Evolutionary conservation across 2,113 vertebrate genomes (phyloP).

Genomic region (Ciconia stormi): DNA sequence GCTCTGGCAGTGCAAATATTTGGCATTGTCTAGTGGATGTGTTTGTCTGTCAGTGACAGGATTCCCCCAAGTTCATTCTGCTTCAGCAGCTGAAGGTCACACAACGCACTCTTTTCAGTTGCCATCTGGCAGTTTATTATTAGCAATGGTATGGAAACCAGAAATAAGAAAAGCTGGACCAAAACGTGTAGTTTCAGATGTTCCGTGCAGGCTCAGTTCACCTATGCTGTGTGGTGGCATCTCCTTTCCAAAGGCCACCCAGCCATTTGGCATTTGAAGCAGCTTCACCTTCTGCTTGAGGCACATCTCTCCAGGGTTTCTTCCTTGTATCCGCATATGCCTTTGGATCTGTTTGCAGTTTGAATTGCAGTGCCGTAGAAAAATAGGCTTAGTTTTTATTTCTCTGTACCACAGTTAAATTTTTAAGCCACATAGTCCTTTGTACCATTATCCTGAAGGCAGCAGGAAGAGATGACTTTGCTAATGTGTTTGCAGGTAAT

Average conservation of each 20-base stretch:
- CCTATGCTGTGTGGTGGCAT: background rate
- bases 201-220: background rate
- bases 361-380: background rate
- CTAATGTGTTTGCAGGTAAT: background rate
- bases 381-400: background rate
- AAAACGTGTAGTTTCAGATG: background rate
- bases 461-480: background rate
- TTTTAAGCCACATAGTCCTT: background rate
- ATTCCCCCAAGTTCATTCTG: background rate
- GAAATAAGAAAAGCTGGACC: background rate
- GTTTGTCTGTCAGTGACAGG: background rate
- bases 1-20: background rate
- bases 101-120: background rate
- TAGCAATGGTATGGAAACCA: background rate
- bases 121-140: constrained; percentile 1
- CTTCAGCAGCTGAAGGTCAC: background rate
- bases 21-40: background rate
- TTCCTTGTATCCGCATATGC: background rate
- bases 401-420: background rate
- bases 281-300: background rate
- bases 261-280: background rate
- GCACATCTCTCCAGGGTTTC: background rate
- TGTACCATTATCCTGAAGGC: background rate
- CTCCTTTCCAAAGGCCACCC: background rate
- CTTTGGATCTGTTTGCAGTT: background rate